These are phyloP conservation scores for Nycteola revayana DNA, from an alignment of 2,888 invertebrate genomes.

Conservation along the genomic window DNA sequence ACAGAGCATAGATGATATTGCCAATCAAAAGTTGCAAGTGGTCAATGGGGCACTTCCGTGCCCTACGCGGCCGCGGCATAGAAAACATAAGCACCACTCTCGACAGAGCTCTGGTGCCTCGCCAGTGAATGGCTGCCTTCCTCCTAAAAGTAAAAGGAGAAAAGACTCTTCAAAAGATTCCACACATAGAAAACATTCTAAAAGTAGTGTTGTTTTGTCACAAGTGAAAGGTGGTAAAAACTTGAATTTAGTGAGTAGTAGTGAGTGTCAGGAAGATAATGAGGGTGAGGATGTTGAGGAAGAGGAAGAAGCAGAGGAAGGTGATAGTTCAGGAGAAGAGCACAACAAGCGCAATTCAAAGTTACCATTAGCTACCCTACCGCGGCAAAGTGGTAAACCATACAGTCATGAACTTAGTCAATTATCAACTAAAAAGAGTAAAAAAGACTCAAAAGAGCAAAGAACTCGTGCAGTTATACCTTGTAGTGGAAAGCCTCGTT, in stretches of 20 bases:
- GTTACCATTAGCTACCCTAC: constrained; percentile 70
- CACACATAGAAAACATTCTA: constrained; percentile 58
- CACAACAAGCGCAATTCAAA: constrained; percentile 71
- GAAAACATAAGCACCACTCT: constrained; percentile 70
- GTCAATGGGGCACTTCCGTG: constrained; percentile 61
- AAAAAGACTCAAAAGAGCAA: constrained; percentile 65
- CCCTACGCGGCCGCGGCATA: constrained; percentile 59
- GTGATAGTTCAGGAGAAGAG: constrained; percentile 73
- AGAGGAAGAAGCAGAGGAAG: constrained; percentile 42
- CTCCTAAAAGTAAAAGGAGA: constrained; percentile 64
- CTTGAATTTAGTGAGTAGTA: constrained; percentile 78
- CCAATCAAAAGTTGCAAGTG: constrained; percentile 61
- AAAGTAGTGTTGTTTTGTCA: constrained; percentile 54
- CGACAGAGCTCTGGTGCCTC: constrained; percentile 56
- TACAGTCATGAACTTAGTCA: constrained; percentile 82
- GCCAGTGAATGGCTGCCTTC: constrained; percentile 60
- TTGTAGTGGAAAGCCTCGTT: constrained; percentile 76
- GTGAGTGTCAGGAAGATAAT: constrained; percentile 67
- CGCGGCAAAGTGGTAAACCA: constrained; percentile 74
- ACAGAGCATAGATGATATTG: constrained; percentile 76
- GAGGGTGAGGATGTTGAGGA: constrained; percentile 45
- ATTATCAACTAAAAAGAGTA: constrained; percentile 77
- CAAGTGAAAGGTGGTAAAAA: constrained; percentile 79
- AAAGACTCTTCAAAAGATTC: constrained; percentile 67
- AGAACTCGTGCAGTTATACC: constrained; percentile 66